Evolutionary conservation across 2,113 vertebrate species (phyloP), one percentile per base, ranked within the genome.

Genomic region (Corydoras maculifer): DNA sequence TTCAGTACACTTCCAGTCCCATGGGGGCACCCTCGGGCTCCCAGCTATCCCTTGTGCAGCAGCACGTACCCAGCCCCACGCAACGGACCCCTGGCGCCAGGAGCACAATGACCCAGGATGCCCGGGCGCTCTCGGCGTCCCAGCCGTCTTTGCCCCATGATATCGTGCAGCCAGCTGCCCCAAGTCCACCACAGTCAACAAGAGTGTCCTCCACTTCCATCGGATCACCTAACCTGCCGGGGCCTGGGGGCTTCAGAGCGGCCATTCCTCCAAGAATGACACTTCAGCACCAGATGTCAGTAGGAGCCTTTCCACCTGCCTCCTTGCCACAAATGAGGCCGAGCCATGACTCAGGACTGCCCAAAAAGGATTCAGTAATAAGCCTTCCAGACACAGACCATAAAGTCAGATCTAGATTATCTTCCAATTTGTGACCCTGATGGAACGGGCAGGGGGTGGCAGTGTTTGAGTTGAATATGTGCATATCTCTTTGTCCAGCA

Each of bases 351-450:
- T 90, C 90, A 0, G 85, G 83, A 66, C 79, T 64, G 3, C 73
- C 88, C 78, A 86, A 88, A 82, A 91, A 92, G 80, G 91, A 94
- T 88, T 93, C 92, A 3, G 82, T 88, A 32, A 83, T 76, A 30
- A 91, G 90, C 82, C 84, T 91, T 57, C 90, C 93, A 6, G 93
- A 94, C 58, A 92, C 88, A 79, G 94, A 96, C 85, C 88, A 88
- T 2, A 82, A 82, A 75, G 70, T 91, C 69, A 92, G 92, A 89
- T 92, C 95, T 65, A 91, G 92, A 89, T 91, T 98, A 63, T 93
- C 95, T 14, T 97, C 95, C 87, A 97, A 97, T 83, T 95, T 98
- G 94, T 98, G 94, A 98, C 92, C 86, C 50, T 62, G n/a, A 69
- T 55, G 60, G 49, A 76, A 61, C 69, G 70, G 70, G 57, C 15